phyloP scores from a whole-genome alignment of 1,140 invertebrate genomes.

The Colletes gigas region DNA sequence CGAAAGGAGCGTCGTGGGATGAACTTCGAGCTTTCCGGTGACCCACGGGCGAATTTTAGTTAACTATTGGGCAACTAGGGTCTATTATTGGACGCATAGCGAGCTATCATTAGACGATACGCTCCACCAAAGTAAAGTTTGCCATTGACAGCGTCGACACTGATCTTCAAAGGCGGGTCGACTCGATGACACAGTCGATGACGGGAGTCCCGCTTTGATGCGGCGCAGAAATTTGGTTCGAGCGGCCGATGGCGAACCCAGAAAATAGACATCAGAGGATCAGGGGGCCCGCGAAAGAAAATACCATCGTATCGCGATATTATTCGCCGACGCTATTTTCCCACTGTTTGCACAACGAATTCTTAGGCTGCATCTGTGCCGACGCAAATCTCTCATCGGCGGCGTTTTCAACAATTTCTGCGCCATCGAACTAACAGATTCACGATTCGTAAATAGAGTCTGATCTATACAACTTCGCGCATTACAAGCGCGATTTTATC shows the following conservation, averaged over 20 bases:
- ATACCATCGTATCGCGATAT: conserved; percentile 5
- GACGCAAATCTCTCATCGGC: conserved; percentile 33
- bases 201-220: conserved; percentile 33
- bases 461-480: conserved; percentile 17
- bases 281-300: neutral
- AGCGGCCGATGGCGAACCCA: neutral
- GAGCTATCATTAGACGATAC: conserved; percentile 39
- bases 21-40: neutral
- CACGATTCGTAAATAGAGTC: conserved; percentile 32
- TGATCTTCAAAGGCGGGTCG: conserved; percentile 37
- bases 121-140: conserved; percentile 37
- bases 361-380: conserved; percentile 41
- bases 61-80: neutral
- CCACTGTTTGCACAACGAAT: conserved; percentile 36
- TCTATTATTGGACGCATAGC: conserved; percentile 17
- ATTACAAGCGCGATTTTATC: neutral
- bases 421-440: conserved; percentile 31
- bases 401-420: conserved; percentile 17
- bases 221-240: conserved; percentile 10
- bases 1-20: no score
- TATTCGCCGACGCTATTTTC: conserved; percentile 15
- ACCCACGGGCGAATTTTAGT: conserved; percentile 1
- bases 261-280: conserved; percentile 21
- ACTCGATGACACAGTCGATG: conserved; percentile 41
- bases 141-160: conserved; percentile 45